A percentile compares a stretch with the other conserved stretches of the same genome.
Conservation (phyloP, 2,888 invertebrate species). For the Machimus atricapillus region DNA sequence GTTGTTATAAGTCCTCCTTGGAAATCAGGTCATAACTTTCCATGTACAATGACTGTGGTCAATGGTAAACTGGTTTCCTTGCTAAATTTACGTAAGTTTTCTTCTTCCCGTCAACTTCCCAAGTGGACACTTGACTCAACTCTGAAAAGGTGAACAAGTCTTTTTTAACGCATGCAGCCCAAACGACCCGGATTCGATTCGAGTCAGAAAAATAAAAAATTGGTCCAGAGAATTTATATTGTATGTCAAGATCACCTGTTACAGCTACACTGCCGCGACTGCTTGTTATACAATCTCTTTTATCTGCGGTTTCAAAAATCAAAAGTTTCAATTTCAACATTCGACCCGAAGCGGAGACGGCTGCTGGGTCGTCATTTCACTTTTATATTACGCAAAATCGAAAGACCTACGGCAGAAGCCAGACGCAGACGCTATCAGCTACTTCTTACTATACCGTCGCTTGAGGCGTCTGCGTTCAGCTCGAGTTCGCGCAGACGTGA, state of each 20-base stretch:
- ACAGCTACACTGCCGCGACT: neutral
- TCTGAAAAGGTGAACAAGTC: neutral
- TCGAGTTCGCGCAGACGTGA: neutral
- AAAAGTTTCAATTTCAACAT: neutral
- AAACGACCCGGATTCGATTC: neutral
- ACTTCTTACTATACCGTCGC: neutral
- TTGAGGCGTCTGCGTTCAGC: neutral
- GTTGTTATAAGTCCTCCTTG: neutral
- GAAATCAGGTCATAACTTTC: neutral
- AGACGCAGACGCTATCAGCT: neutral
- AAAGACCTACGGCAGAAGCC: neutral
- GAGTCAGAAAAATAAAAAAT: neutral
- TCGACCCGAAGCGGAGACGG: neutral
- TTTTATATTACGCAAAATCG: neutral
- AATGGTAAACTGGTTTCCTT: neutral
- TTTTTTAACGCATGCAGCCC: neutral
- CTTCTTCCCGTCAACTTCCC: neutral
- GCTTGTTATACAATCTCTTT: neutral
- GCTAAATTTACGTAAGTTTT: neutral
- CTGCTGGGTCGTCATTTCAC: neutral
- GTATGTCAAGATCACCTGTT: neutral
- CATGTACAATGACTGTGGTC: neutral
- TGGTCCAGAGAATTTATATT: neutral
- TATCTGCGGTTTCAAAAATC: neutral
- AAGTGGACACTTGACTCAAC: neutral